Percentiles rank a stretch among this genome's conserved stretches.
Conservation (phyloP, 2,888 invertebrate genomes). For the Argyresthia albistria region DNA sequence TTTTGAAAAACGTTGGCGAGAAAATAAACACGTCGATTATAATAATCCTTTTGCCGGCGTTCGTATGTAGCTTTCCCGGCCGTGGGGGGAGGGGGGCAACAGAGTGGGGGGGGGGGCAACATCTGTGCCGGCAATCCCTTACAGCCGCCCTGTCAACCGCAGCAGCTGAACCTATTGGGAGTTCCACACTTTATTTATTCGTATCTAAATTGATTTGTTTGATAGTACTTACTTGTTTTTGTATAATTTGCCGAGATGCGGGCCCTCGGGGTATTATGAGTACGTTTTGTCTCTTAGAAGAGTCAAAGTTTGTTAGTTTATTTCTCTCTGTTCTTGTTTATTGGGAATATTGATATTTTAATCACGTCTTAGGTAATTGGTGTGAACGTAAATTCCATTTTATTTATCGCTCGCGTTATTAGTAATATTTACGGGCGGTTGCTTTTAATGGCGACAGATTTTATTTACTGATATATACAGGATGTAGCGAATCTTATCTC, state of each 20-base stretch:
- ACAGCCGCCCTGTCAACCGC: slow-evolving; percentile 55
- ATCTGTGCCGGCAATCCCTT: slow-evolving; percentile 53
- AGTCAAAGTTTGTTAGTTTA: too few relatives aligned
- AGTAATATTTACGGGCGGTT: too few relatives aligned
- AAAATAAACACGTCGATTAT: slow-evolving; percentile 25
- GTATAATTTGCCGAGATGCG: background rate
- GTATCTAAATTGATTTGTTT: slow-evolving; percentile 56
- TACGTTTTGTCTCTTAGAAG: too few relatives aligned
- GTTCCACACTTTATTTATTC: slow-evolving; percentile 38
- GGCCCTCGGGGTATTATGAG: background rate
- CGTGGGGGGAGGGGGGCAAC: slow-evolving; percentile 4
- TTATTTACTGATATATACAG: too few relatives aligned
- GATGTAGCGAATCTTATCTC: too few relatives aligned
- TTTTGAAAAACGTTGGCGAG: background rate
- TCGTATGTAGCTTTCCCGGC: slow-evolving; percentile 2
- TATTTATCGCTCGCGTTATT: too few relatives aligned
- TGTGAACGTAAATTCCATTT: too few relatives aligned
- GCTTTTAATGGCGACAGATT: too few relatives aligned
- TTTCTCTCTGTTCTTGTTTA: too few relatives aligned
- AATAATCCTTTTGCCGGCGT: slow-evolving; percentile 26
- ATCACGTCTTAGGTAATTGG: too few relatives aligned
- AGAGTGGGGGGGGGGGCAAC: slow-evolving; percentile 18
- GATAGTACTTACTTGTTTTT: slow-evolving; percentile 17
- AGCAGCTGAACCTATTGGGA: slow-evolving; percentile 18
- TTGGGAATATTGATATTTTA: too few relatives aligned